Percentiles rank a stretch among this genome's conserved stretches.
These are phyloP conservation scores for Cinclus mexicanus DNA, from an alignment of 2,113 vertebrate species.

Conservation along the genomic window DNA sequence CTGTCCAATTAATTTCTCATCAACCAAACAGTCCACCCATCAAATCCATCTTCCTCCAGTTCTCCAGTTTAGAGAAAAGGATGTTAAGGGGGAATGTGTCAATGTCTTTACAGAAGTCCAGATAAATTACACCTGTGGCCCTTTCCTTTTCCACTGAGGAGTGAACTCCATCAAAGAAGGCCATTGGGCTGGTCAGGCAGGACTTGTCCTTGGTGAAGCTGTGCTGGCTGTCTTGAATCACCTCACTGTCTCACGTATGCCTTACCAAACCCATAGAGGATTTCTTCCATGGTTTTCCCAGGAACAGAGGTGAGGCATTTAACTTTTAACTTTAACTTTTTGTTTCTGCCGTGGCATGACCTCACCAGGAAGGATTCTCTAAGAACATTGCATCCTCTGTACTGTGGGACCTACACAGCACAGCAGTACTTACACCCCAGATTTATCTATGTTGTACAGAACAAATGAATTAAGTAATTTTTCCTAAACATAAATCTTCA, in stretches of 20 bases:
- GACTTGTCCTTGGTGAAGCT: background rate
- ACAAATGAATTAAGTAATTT: background rate
- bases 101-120: background rate
- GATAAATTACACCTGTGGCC: background rate
- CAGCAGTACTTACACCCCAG: background rate
- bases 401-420: background rate
- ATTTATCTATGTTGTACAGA: background rate
- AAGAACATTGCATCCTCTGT: background rate
- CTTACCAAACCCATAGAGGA: background rate
- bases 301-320: background rate
- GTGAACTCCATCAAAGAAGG: background rate
- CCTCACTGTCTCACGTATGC: rapidly evolving
- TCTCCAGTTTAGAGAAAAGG: background rate
- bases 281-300: background rate
- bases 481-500: background rate
- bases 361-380: background rate
- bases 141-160: background rate
- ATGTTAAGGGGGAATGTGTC: too few relatives aligned
- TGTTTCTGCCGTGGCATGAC: background rate
- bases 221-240: rapidly evolving
- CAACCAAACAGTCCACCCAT: rapidly evolving
- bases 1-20: background rate
- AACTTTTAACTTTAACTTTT: background rate
- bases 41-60: background rate
- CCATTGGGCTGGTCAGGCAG: background rate